Evolutionary conservation across 2,888 invertebrate species (phyloP).

Genomic region (Aquatica leii): DNA sequence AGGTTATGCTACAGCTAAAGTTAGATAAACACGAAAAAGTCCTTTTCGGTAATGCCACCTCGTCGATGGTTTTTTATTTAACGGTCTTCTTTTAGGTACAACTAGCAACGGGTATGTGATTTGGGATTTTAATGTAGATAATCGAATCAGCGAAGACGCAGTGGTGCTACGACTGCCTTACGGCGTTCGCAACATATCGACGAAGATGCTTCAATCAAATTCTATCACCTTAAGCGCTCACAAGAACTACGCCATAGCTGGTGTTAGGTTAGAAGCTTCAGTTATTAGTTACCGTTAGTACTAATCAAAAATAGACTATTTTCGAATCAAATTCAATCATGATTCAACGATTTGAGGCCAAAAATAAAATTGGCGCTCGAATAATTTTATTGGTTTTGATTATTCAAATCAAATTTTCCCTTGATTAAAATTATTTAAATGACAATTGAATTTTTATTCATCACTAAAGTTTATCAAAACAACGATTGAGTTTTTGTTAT

Average conservation of each 20-base stretch:
- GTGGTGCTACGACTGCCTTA: slow-evolving; percentile 79
- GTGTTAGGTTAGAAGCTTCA: slow-evolving; percentile 76
- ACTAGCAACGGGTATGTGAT: slow-evolving; percentile 85
- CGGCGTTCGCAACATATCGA: slow-evolving; percentile 92
- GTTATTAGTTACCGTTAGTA: too few relatives aligned
- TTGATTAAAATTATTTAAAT: too few relatives aligned
- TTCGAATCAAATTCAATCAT: too few relatives aligned
- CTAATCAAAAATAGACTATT: too few relatives aligned
- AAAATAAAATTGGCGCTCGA: too few relatives aligned
- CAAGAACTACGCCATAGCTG: slow-evolving; percentile 92
- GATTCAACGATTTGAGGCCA: too few relatives aligned
- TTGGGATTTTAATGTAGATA: slow-evolving; percentile 75
- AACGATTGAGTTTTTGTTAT: neutral
- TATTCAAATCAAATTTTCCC: too few relatives aligned
- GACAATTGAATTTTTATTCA: too few relatives aligned
- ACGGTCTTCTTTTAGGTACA: slow-evolving; percentile 63
- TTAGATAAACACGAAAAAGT: slow-evolving; percentile 82
- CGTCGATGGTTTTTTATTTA: neutral
- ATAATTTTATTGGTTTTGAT: too few relatives aligned
- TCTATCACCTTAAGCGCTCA: slow-evolving; percentile 92
- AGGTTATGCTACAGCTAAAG: slow-evolving; percentile 82
- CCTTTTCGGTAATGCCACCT: slow-evolving; percentile 71
- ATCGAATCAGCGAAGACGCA: slow-evolving; percentile 65
- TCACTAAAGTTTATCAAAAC: too few relatives aligned
- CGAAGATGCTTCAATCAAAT: slow-evolving; percentile 88